Evolutionary conservation across 2,797 vertebrate genomes (phyloP).

Genomic region (Mus minutoides): DNA sequence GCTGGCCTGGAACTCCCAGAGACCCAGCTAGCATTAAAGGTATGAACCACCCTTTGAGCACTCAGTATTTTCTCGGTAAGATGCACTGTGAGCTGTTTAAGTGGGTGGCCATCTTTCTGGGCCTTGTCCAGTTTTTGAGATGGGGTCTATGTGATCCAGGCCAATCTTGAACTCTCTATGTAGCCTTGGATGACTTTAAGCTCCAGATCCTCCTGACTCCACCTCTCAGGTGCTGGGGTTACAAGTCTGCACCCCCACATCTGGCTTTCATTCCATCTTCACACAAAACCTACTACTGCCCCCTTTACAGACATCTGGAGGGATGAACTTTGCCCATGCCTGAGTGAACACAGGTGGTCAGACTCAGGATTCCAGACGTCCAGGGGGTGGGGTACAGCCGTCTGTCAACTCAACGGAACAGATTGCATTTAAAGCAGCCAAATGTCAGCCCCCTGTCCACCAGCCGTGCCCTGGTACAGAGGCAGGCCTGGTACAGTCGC

Average conservation of each 20-base stretch:
- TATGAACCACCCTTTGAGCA: not conserved
- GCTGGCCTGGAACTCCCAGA: not conserved
- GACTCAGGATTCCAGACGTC: not conserved
- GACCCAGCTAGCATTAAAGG: not conserved
- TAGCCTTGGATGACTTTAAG: not conserved
- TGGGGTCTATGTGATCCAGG: not conserved
- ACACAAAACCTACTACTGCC: not conserved
- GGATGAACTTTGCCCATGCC: not conserved
- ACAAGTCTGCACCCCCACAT: rapidly evolving
- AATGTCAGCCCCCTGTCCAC: not conserved
- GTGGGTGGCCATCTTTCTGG: not conserved
- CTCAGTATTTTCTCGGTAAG: not conserved
- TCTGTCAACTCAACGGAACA: not conserved
- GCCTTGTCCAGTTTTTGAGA: not conserved
- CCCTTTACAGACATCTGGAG: not conserved
- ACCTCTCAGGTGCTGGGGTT: not conserved
- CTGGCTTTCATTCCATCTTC: not conserved
- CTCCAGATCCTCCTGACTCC: not conserved
- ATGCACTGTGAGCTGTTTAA: not conserved
- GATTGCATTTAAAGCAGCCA: not conserved
- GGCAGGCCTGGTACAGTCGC: not conserved
- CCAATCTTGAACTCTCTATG: not conserved
- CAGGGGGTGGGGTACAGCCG: not conserved
- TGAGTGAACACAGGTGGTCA: not conserved
- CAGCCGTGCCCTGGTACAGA: not conserved